These are phyloP conservation scores for Anoplopoma fimbria DNA, from an alignment of 2,113 vertebrate genomes.

Conservation along the genomic window DNA sequence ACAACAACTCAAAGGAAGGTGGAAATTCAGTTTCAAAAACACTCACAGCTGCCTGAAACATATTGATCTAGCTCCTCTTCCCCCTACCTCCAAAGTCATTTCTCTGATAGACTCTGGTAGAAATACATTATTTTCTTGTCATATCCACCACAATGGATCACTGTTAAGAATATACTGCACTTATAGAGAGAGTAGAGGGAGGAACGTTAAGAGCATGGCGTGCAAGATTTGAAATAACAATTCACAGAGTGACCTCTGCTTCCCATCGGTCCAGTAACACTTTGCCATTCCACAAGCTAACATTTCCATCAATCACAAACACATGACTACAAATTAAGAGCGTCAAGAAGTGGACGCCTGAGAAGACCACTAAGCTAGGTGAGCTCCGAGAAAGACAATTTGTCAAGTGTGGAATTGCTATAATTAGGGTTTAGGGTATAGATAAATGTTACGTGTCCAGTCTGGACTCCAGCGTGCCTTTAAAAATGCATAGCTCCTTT, in stretches of 20 bases:
- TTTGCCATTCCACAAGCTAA: slow-evolving; percentile 42
- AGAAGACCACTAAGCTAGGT: slow-evolving; percentile 35
- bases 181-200: slow-evolving; percentile 60
- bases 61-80: slow-evolving; percentile 80
- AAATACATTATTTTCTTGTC: slow-evolving; percentile 83
- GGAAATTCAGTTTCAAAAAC: slow-evolving; percentile 82
- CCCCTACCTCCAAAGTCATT: slow-evolving; percentile 76
- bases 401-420: slow-evolving; percentile 66
- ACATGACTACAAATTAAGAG: slow-evolving; percentile 58
- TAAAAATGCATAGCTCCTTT: slow-evolving; percentile 76
- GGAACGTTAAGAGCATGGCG: slow-evolving; percentile 57
- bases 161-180: slow-evolving; percentile 73
- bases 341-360: slow-evolving; percentile 35
- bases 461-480: slow-evolving; percentile 56
- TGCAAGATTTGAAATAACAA: slow-evolving; percentile 68
- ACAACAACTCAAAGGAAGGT: slow-evolving; percentile 83
- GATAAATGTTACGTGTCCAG: slow-evolving; percentile 73
- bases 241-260: slow-evolving; percentile 62
- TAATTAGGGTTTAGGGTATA: slow-evolving; percentile 56
- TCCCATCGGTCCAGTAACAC: slow-evolving; percentile 38
- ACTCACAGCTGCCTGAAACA: slow-evolving; percentile 79
- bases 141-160: slow-evolving; percentile 78
- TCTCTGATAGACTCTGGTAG: slow-evolving; percentile 77
- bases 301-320: slow-evolving; percentile 66
- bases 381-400: slow-evolving; percentile 29